Conservation (phyloP, 2,888 invertebrate genomes). For the Pocota personata region DNA sequence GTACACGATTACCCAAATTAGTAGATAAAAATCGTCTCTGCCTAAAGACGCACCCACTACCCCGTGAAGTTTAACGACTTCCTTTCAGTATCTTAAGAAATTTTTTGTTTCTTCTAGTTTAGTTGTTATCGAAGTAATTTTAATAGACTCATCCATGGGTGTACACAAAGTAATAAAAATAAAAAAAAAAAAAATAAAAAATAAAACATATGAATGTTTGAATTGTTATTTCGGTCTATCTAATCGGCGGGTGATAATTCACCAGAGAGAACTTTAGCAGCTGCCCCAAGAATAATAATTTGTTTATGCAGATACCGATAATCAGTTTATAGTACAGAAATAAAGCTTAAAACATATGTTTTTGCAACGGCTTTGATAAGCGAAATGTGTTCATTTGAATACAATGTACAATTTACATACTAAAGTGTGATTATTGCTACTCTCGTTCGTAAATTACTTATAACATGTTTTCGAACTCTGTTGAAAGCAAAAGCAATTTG, state of each 20-base stretch:
- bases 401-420: background rate
- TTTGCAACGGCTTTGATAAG: background rate
- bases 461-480: background rate
- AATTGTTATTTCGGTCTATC: conserved; percentile 18
- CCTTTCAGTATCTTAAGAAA: too few species aligned
- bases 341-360: background rate
- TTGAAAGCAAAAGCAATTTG: conserved; percentile 29
- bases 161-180: background rate
- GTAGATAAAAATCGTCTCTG: background rate
- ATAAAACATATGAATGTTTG: background rate
- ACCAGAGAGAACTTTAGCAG: background rate
- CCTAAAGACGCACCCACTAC: background rate
- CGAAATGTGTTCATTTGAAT: background rate
- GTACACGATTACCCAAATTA: background rate
- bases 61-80: background rate
- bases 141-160: background rate
- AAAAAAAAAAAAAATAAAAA: background rate
- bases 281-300: conserved; percentile 24
- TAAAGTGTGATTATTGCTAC: background rate
- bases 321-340: background rate
- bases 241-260: conserved; percentile 20
- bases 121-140: background rate
- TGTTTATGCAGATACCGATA: background rate
- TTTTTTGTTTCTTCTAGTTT: background rate
- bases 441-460: background rate